Evolutionary conservation across 1,140 invertebrate species (phyloP).

Genomic region (Ditylenchus dipsaci): DNA sequence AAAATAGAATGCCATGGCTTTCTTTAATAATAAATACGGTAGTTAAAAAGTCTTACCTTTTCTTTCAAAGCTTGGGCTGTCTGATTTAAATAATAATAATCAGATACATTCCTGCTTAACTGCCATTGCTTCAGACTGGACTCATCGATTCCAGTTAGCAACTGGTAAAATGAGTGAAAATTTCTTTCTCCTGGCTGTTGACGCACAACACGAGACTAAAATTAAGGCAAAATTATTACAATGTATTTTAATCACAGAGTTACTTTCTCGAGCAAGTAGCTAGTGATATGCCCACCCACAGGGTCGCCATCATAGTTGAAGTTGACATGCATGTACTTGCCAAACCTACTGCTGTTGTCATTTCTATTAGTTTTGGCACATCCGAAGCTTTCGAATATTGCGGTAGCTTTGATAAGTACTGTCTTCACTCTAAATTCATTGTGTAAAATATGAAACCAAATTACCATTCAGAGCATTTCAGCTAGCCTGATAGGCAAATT

Average conservation of each 20-base stretch:
- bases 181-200: constrained; percentile 93
- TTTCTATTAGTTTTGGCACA: constrained; percentile 66
- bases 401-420: constrained; percentile 64
- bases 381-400: constrained; percentile 64
- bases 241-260: constrained; percentile 38
- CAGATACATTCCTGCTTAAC: constrained; percentile 73
- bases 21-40: neutral
- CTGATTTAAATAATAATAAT: constrained; percentile 65
- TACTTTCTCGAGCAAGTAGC: constrained; percentile 83
- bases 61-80: constrained; percentile 63
- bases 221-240: constrained; percentile 3
- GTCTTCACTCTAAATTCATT: constrained; percentile 63
- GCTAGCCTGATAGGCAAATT: neutral
- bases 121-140: constrained; percentile 76
- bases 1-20: neutral
- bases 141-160: constrained; percentile 78
- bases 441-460: neutral
- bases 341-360: constrained; percentile 66
- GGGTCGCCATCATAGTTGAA: constrained; percentile 97
- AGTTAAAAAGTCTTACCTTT: neutral
- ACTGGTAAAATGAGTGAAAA: constrained; percentile 99
- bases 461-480: neutral
- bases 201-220: constrained; percentile 95
- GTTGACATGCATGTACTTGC: constrained; percentile 99
- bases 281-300: constrained; percentile 99